Evolutionary conservation across 2,888 invertebrate species (phyloP), one percentile per base, ranked within the genome.

Genomic region (Ochropleura leucogaster): DNA sequence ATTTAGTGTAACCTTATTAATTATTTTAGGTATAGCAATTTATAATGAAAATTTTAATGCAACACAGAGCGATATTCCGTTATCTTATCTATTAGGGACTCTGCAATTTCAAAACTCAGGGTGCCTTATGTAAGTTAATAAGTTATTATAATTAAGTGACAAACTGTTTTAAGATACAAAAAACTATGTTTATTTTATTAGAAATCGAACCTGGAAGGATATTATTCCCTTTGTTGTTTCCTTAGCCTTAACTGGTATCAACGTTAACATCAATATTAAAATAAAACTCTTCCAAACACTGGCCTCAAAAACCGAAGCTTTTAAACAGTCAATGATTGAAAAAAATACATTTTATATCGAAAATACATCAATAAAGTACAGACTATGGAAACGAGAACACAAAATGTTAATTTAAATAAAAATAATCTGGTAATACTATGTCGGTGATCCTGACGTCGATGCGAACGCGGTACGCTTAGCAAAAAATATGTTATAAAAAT

Each of bases 401-500:
- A 40, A n/a, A 4, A 14, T 20, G 3, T 12, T 14, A 10, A 14
- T 62, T 40, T 44, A 3, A 16, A 40, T 6, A 20, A 7, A 20
- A 9, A 0, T 10, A 0, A 10, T 40, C 3, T 49, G 40, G 3
- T 44, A 12, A 30, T n/a, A 75, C 69, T 71, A 75, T 77, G 77
- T 59, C 9, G 7, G n/a, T 47, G 64, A 49, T 57, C 30, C 57
- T 72, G 60, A 65, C 55, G 49, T 44, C 47, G 51, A 59, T 59
- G 62, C 57, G 30, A 63, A 66, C 72, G 68, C 68, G 68, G 20
- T 20, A 69, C 72, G 55, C 76, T 80, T 83, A 87, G 86, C 87
- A 89, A 89, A 89, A 89, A 85, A 84, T 87, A 89, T 85, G 83
- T 84, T 89, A 88, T 83, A 88, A 89, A 89, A 89, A 88, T 87